These are phyloP conservation scores for Thermophis baileyi DNA, from an alignment of 2,113 vertebrate genomes.

Conservation along the genomic window DNA sequence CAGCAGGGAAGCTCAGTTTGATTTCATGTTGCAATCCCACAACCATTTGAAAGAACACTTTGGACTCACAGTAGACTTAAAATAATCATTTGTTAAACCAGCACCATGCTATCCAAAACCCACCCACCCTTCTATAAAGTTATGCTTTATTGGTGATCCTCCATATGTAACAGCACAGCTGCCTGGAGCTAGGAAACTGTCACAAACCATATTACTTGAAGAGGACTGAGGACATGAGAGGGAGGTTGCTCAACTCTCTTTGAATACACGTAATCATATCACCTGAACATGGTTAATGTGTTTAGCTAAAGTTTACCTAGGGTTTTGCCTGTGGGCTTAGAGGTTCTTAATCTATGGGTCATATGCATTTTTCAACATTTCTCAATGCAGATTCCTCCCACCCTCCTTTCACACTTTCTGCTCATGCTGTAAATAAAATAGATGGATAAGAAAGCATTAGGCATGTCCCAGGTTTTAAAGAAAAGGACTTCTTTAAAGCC, in stretches of 20 bases:
- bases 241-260: neutral
- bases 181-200: neutral
- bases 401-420: neutral
- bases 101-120: neutral
- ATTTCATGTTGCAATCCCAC: neutral
- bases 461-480: neutral
- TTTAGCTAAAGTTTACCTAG: neutral
- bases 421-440: neutral
- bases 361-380: neutral
- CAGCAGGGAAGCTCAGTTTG: neutral
- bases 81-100: neutral
- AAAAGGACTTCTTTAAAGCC: neutral
- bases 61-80: neutral
- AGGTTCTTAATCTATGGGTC: no score
- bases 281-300: neutral
- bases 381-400: neutral
- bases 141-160: neutral
- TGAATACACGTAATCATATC: neutral
- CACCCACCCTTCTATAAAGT: neutral
- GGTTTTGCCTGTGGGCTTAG: constrained; percentile 3
- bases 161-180: neutral
- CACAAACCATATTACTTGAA: neutral
- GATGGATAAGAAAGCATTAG: neutral
- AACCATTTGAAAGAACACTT: neutral
- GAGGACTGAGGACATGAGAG: neutral